phyloP scores from a whole-genome alignment of 2,797 vertebrate genomes.

The Smutsia gigantea region DNA sequence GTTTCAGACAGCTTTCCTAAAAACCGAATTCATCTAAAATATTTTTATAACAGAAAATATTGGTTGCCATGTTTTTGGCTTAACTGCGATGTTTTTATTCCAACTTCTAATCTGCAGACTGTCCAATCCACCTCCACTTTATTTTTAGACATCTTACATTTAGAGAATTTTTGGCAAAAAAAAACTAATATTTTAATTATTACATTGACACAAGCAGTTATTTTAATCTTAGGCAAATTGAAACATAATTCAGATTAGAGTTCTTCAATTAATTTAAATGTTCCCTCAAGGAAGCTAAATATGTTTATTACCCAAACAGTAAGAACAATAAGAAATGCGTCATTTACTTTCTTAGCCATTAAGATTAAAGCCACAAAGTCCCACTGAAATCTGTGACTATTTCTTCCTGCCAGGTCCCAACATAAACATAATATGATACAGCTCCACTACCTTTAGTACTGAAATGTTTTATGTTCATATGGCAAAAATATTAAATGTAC shows the following conservation, averaged over 20 bases:
- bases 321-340: constrained; percentile 72
- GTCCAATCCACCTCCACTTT: constrained; percentile 85
- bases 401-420: constrained; percentile 48
- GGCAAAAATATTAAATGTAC: constrained; percentile 71
- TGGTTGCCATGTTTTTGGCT: constrained; percentile 87
- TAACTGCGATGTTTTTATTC: constrained; percentile 84
- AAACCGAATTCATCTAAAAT: constrained; percentile 83
- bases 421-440: constrained; percentile 30
- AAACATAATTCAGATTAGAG: constrained; percentile 80
- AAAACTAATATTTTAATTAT: constrained; percentile 81
- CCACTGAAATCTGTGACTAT: constrained; percentile 66
- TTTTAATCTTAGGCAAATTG: constrained; percentile 80
- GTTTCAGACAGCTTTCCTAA: constrained; percentile 84
- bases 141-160: constrained; percentile 83
- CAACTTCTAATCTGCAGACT: constrained; percentile 84
- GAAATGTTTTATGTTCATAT: constrained; percentile 69
- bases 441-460: constrained; percentile 63
- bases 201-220: constrained; percentile 75
- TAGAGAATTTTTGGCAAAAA: constrained; percentile 74
- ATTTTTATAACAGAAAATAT: constrained; percentile 88
- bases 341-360: constrained; percentile 73
- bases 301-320: constrained; percentile 60
- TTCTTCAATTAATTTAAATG: constrained; percentile 80
- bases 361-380: constrained; percentile 71
- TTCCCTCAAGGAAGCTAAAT: constrained; percentile 78